Conservation (phyloP, 2,888 invertebrate genomes). For the Hyposoter dolosus region DNA sequence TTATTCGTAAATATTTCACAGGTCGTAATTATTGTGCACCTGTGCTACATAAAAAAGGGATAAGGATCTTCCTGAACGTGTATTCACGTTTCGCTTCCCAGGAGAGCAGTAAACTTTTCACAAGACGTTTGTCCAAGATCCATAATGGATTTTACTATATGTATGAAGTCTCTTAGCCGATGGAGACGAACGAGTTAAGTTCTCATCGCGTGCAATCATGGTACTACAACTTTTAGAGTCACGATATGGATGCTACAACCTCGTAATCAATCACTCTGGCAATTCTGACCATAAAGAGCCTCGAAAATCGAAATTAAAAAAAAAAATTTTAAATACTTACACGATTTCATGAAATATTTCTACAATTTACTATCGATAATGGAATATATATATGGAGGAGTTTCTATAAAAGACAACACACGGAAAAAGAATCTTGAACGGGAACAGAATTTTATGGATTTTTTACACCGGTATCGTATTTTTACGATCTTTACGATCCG, state of each 20-base stretch:
- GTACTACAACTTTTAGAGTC: constrained; percentile 31
- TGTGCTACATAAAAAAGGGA: constrained; percentile 12
- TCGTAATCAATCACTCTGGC: constrained; percentile 42
- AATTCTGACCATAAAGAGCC: constrained; percentile 11
- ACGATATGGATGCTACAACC: constrained; percentile 50
- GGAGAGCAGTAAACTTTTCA: constrained; percentile 31
- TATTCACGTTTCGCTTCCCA: constrained; percentile 44
- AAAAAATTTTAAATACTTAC: neutral
- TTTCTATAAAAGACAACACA: constrained; percentile 8
- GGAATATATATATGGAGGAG: constrained; percentile 50
- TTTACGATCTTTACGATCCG: constrained; percentile 54
- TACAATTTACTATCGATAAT: neutral
- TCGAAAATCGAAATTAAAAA: neutral
- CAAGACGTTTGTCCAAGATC: constrained; percentile 39
- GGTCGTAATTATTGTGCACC: constrained; percentile 43
- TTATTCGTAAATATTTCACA: constrained; percentile 47
- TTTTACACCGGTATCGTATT: constrained; percentile 46
- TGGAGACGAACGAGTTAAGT: constrained; percentile 35
- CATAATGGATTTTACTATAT: constrained; percentile 1
- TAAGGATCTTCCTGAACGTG: constrained; percentile 10
- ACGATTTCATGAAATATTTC: neutral
- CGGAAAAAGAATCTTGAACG: constrained; percentile 33
- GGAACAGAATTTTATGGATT: constrained; percentile 49
- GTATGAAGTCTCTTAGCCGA: neutral
- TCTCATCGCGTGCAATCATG: constrained; percentile 18